phyloP scores from a whole-genome alignment of 2,797 vertebrate genomes.

The Coracias cyanogaster region DNA sequence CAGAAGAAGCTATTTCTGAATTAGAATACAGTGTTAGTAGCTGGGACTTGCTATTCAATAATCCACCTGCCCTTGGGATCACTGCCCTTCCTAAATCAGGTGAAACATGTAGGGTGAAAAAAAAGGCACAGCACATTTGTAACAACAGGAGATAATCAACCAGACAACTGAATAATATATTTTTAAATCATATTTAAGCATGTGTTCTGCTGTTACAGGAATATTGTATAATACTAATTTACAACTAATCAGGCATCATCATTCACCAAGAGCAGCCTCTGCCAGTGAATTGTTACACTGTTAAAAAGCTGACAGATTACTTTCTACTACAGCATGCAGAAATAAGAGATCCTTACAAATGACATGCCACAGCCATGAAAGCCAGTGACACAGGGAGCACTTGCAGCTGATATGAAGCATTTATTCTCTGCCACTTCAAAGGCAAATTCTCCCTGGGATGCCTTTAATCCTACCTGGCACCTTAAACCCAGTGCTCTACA shows the following conservation, averaged over 20 bases:
- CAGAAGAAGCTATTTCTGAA: background rate
- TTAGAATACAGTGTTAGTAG: background rate
- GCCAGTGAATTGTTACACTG: background rate
- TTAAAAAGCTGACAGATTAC: slow-evolving; percentile 45
- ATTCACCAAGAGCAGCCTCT: slow-evolving; percentile 19
- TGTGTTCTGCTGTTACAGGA: background rate
- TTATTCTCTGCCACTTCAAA: slow-evolving; percentile 73
- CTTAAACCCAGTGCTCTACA: slow-evolving; percentile 52
- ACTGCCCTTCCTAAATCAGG: background rate
- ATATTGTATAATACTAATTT: slow-evolving; percentile 35
- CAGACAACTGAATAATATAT: background rate
- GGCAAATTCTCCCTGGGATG: slow-evolving; percentile 54
- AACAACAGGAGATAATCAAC: background rate
- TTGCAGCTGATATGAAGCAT: slow-evolving; percentile 61
- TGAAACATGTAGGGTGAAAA: background rate
- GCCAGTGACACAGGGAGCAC: slow-evolving; percentile 35
- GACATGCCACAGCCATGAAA: slow-evolving; percentile 50
- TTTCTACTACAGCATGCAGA: slow-evolving; percentile 39
- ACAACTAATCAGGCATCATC: slow-evolving; percentile 6
- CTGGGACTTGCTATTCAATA: background rate
- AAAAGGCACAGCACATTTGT: background rate
- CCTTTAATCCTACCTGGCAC: slow-evolving; percentile 73
- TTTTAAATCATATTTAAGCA: slow-evolving; percentile 7
- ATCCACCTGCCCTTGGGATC: background rate
- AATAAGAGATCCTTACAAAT: slow-evolving; percentile 44